A percentile compares a stretch with the other conserved stretches of the same genome.
Conservation (phyloP, 1,140 invertebrate species). For the Trypoxylus dichotomus region DNA sequence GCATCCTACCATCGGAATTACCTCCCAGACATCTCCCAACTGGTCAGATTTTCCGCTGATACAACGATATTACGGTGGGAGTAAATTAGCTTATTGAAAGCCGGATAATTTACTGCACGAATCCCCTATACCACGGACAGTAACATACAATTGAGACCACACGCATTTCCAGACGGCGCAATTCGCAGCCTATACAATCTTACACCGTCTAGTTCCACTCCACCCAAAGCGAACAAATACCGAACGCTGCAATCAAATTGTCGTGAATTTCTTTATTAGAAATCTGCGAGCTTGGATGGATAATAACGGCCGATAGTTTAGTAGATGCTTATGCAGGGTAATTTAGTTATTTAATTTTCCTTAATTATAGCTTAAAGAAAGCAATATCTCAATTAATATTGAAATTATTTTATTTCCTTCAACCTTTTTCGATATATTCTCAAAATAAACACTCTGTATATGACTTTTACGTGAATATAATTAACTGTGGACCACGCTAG, state of each 20-base stretch:
- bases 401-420: not conserved
- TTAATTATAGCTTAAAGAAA: too few relatives aligned
- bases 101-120: not conserved
- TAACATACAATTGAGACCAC: not conserved
- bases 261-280: not conserved
- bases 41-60: not conserved
- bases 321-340: too few relatives aligned
- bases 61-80: not conserved
- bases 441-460: not conserved
- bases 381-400: too few relatives aligned
- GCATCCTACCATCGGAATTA: too few relatives aligned
- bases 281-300: not conserved
- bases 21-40: not conserved
- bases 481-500: not conserved
- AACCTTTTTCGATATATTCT: not conserved
- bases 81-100: not conserved
- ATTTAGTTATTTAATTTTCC: too few relatives aligned
- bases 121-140: not conserved
- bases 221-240: not conserved
- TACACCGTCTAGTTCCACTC: not conserved
- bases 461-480: not conserved
- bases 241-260: not conserved
- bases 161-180: not conserved
- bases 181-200: not conserved
- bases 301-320: too few relatives aligned